A percentile compares a stretch with the other conserved stretches of the same genome.
These are phyloP conservation scores for Nannospalax galili DNA, from an alignment of 2,113 vertebrate genomes.

Conservation along the genomic window DNA sequence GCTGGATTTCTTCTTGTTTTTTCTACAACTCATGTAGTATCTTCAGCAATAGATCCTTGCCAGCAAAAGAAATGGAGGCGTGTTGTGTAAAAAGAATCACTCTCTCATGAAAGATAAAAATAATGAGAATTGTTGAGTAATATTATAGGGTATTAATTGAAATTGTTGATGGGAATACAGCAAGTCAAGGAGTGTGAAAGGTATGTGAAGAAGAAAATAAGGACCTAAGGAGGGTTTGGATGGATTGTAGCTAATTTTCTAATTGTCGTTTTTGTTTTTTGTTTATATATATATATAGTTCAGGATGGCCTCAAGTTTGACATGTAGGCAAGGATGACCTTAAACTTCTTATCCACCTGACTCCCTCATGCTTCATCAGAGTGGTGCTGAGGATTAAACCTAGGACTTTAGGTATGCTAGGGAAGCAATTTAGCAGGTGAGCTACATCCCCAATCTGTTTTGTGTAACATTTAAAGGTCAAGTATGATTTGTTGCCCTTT, in stretches of 20 bases:
- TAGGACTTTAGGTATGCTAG: background rate
- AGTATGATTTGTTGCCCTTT: background rate
- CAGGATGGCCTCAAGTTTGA: background rate
- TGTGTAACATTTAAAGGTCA: background rate
- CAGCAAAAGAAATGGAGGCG: background rate
- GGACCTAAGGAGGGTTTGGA: background rate
- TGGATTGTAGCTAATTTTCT: background rate
- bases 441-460: background rate
- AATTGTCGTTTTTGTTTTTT: background rate
- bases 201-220: background rate
- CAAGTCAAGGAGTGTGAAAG: background rate
- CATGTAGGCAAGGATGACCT: background rate
- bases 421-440: background rate
- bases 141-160: background rate
- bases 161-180: background rate
- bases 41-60: too few species aligned
- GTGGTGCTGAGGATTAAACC: background rate
- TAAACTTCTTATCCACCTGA: background rate
- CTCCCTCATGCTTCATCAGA: too few species aligned
- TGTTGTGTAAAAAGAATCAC: background rate
- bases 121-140: background rate
- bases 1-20: too few species aligned
- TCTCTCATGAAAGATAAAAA: too few species aligned
- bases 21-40: too few species aligned
- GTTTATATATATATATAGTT: background rate